Evolutionary conservation across 2,113 vertebrate species (phyloP), one percentile per base, ranked within the genome.

Genomic region (Anas platyrhynchos): DNA sequence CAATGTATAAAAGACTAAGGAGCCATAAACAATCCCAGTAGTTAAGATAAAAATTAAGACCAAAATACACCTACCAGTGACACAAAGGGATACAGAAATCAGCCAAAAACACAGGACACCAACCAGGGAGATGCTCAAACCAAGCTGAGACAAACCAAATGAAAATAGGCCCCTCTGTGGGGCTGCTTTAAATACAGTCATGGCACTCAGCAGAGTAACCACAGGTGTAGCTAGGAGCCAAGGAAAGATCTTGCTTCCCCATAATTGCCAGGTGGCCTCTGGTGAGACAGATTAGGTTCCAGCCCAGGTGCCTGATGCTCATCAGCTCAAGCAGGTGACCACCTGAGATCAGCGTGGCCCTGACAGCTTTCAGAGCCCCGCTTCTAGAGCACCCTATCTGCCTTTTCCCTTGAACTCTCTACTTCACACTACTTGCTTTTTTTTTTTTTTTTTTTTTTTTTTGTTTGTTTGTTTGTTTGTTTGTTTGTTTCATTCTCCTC

Each of bases 131-230:
- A 8, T 1, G 0, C 1, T 8, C 16, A 23, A 14, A 17, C 17
- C 65, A 72, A 34, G 2, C 52, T 11, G 8, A 65, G 12, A 6
- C 2, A 2, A 83, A 25, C 10, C 1, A 1, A 21, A 55, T 9
- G 23, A 50, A 77, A 67, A 2, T 1, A 3, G 0, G 0, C 6
- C 2, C 1, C 1, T 17, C 5, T 22, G 2, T 31, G 34, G 17
- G 13, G 31, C 34, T 62, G 34, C 66, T 68, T 78, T 86, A 86
- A 78, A 56, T n/a, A 78, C 32, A 48, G 48, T 16, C 25, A 8
- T 0, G 3, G 66, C 20, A 20, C 41, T n/a, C 59, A 31, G 32
- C 54, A 56, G 41, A 18, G 54, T 62, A 25, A 38, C 31, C 54
- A 11, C 46, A 78, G 66, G 78, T 79, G 71, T n/a, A 12, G 26